Percentiles rank a stretch among this genome's conserved stretches.
phyloP scores from a whole-genome alignment of 2,113 vertebrate genomes.

The sheep (Ovis aries) region DNA sequence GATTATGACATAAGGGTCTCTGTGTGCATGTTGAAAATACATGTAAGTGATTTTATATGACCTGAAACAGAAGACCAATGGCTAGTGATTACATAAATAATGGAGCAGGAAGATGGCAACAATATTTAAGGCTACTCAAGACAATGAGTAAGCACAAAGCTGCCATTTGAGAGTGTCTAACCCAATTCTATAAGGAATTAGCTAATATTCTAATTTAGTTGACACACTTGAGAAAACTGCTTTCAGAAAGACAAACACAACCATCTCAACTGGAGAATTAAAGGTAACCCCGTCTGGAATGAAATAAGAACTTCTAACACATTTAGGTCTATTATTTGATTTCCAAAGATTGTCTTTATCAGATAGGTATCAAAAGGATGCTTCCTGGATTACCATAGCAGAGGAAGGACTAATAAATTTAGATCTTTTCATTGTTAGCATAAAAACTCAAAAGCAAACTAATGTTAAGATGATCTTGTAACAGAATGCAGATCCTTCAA shows the following conservation, averaged over 20 bases:
- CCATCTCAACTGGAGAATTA: neutral
- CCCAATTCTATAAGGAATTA: constrained; percentile 45
- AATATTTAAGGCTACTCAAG: constrained; percentile 50
- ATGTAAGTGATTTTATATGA: constrained; percentile 58
- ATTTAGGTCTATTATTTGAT: neutral
- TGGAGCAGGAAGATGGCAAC: constrained; percentile 36
- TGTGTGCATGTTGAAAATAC: constrained; percentile 14
- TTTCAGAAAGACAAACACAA: constrained; percentile 55
- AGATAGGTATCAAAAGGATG: neutral
- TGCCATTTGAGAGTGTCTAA: constrained; percentile 33
- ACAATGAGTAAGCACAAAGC: constrained; percentile 32
- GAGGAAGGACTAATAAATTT: neutral
- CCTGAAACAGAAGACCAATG: constrained; percentile 12
- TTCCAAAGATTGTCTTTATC: neutral
- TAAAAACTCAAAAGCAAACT: constrained; percentile 7
- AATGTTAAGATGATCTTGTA: neutral
- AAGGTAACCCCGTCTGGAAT: constrained; percentile 2
- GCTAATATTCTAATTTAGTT: constrained; percentile 49
- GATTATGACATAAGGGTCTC: constrained; percentile 31
- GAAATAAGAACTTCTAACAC: constrained; percentile 7
- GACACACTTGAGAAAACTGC: constrained; percentile 35
- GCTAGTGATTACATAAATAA: constrained; percentile 57
- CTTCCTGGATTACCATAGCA: neutral
- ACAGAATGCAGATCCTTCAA: neutral
- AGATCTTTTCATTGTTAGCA: neutral